These are phyloP conservation scores for Meganola albula DNA, from an alignment of 2,888 invertebrate genomes.

Conservation along the genomic window DNA sequence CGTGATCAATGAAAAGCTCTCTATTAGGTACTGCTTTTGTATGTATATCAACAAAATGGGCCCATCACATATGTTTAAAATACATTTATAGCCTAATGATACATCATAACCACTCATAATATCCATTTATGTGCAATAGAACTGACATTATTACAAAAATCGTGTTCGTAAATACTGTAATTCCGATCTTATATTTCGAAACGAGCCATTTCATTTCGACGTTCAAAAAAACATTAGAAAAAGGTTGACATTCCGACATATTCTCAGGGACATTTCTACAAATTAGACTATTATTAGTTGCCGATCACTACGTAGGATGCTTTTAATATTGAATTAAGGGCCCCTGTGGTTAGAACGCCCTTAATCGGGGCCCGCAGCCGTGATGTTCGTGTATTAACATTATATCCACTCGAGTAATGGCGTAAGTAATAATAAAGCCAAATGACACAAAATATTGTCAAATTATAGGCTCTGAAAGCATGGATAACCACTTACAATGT, in stretches of 20 bases:
- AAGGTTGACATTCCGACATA: slow-evolving; percentile 72
- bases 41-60: slow-evolving; percentile 13
- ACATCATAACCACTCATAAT: slow-evolving; percentile 36
- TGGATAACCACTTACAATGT: slow-evolving; percentile 73
- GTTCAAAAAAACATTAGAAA: slow-evolving; percentile 49
- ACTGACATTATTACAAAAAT: slow-evolving; percentile 40
- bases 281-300: slow-evolving; percentile 76
- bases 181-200: slow-evolving; percentile 44
- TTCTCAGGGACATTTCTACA: slow-evolving; percentile 76
- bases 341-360: slow-evolving; percentile 71
- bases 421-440: slow-evolving; percentile 76
- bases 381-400: slow-evolving; percentile 65
- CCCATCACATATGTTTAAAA: slow-evolving; percentile 23
- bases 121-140: slow-evolving; percentile 38
- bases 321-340: slow-evolving; percentile 78
- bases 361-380: slow-evolving; percentile 67
- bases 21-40: no score
- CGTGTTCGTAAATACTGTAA: slow-evolving; percentile 50
- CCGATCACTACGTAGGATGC: slow-evolving; percentile 74
- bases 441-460: slow-evolving; percentile 79
- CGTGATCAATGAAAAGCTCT: neutral
- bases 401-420: slow-evolving; percentile 73
- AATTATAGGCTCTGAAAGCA: slow-evolving; percentile 76
- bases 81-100: slow-evolving; percentile 29
- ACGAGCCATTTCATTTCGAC: slow-evolving; percentile 54